Evolutionary conservation across 2,888 invertebrate species (phyloP), one percentile per base, ranked within the genome.

Genomic region (Microctonus brassicae): DNA sequence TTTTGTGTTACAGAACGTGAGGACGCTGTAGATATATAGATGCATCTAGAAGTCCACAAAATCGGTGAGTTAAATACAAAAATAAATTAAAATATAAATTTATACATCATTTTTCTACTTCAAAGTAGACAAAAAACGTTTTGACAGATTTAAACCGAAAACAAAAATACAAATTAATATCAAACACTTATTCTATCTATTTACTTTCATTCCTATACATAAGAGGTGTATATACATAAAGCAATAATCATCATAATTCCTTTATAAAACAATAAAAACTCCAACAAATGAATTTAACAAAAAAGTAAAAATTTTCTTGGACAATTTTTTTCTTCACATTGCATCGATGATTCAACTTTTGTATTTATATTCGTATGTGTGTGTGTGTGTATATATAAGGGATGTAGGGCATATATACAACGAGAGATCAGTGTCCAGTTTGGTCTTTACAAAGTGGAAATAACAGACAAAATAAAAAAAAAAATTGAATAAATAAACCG

Each of bases 11-110:
- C 81, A 85, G 85, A 80, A 79, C 78, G 72, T 80, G 79, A 80
- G 77, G 76, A 76, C 78, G 76, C 73, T 70, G 79, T 83, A 80
- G 79, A 76, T 82, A 77, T 80, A 82, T 84, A 84, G 84, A 84
- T 85, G 85, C 85, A 80, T 84, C 79, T 80, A 78, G 80, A 81
- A 79, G 79, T 80, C 79, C 77, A 69, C 76, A 72, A 73, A 77
- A 76, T 78, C 73, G 84, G 85, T 85, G 78, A 85, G 81, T 83
- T 73, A 73, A 63, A 67, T 57, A 36, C 24, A 60, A 69, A 58
- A 65, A 29, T 5, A 29, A 29, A 29, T 5, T 29, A 29, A 29
- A 29, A 29, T 3, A 29, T 3, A 29, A 29, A 5, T 29, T 5
- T 29, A 29, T 29, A 29, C 3, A 29, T 29, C 7, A 29, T 29